A percentile compares a stretch with the other conserved stretches of the same genome.
Conservation (phyloP, 2,797 vertebrate genomes). For the Ateles fusciceps region DNA sequence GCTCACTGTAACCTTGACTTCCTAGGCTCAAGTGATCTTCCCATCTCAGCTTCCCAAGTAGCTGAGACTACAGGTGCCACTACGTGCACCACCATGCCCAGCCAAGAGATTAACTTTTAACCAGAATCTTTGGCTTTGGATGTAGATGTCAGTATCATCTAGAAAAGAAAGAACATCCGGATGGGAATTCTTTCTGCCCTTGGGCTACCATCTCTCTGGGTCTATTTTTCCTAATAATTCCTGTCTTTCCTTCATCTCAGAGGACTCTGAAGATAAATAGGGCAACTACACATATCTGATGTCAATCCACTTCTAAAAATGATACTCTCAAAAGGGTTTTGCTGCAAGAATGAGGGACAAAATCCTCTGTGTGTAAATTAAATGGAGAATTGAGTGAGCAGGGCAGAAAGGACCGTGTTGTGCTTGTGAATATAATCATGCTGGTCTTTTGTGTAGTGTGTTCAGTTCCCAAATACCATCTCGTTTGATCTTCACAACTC, state of each 20-base stretch:
- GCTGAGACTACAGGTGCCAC: too few species aligned
- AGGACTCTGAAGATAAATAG: not conserved
- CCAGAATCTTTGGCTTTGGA: not conserved
- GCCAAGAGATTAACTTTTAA: not conserved
- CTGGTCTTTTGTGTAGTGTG: not conserved
- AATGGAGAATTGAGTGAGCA: not conserved
- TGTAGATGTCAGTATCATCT: not conserved
- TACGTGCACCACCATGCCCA: too few species aligned
- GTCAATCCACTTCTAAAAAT: not conserved
- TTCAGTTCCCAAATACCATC: not conserved
- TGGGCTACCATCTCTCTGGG: not conserved
- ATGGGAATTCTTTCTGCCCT: not conserved
- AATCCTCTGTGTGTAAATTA: not conserved
- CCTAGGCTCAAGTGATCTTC: too few species aligned
- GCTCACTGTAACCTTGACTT: too few species aligned
- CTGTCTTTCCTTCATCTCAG: not conserved
- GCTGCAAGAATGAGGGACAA: not conserved
- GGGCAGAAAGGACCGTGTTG: not conserved
- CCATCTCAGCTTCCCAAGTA: too few species aligned
- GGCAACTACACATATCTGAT: not conserved
- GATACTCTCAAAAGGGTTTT: not conserved
- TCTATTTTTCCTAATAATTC: not conserved
- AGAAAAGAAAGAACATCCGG: not conserved
- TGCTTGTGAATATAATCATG: not conserved
- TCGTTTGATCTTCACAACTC: not conserved